A percentile compares a stretch with the other conserved stretches of the same genome.
These are phyloP conservation scores for Bombus difficillimus DNA, from an alignment of 1,140 invertebrate species.

Conservation along the genomic window DNA sequence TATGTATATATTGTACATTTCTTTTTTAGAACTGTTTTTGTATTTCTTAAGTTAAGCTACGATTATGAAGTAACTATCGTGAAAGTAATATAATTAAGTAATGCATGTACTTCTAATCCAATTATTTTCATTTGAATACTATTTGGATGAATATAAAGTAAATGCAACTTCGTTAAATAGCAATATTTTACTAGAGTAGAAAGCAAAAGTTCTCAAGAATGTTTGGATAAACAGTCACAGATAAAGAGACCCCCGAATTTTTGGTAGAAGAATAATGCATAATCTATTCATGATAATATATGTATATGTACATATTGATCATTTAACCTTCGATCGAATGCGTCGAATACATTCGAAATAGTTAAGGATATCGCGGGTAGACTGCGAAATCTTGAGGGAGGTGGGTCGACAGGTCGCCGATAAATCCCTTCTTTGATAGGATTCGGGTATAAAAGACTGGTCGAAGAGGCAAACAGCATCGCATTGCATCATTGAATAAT, in stretches of 20 bases:
- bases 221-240: neutral
- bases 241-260: neutral
- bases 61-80: neutral
- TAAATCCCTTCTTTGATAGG: constrained; percentile 73
- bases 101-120: neutral
- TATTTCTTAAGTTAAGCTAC: neutral
- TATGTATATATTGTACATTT: neutral
- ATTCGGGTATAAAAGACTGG: constrained; percentile 79
- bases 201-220: neutral
- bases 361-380: constrained; percentile 59
- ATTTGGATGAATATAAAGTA: neutral
- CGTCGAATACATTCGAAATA: constrained; percentile 41
- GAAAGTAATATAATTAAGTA: neutral
- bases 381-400: constrained; percentile 57
- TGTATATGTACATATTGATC: constrained; percentile 15
- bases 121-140: neutral
- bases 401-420: constrained; percentile 70
- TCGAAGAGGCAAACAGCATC: constrained; percentile 59
- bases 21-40: neutral
- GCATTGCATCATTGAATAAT: constrained; percentile 69
- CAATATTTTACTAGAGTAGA: neutral
- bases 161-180: neutral
- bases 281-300: neutral
- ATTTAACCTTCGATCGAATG: constrained; percentile 57
- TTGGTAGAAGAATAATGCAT: neutral